phyloP scores from a whole-genome alignment of 2,888 invertebrate genomes.

The Tyria jacobaeae region DNA sequence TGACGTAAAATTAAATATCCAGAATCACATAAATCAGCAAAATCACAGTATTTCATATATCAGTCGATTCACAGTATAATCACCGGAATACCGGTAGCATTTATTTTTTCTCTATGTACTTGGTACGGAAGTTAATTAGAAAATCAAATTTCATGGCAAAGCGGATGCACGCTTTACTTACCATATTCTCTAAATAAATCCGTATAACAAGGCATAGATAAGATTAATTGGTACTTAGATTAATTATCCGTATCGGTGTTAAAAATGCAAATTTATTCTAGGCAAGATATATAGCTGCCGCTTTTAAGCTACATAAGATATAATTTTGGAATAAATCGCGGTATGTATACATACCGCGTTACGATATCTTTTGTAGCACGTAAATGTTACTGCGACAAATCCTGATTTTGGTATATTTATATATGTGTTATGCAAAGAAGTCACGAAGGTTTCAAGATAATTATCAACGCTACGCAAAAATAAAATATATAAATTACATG shows the following conservation, averaged over 20 bases:
- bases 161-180: background rate
- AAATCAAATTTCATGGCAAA: conserved; percentile 1
- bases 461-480: no score
- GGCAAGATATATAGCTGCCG: background rate
- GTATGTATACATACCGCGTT: background rate
- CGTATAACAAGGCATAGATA: conserved; percentile 4
- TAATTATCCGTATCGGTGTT: background rate
- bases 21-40: background rate
- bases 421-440: background rate
- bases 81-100: conserved; percentile 3
- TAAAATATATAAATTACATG: background rate
- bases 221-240: conserved; percentile 2
- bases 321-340: background rate
- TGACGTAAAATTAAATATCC: background rate
- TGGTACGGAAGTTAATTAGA: background rate
- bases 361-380: background rate
- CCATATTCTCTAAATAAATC: background rate
- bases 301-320: background rate
- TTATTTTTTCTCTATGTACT: background rate
- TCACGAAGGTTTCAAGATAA: no score
- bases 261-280: background rate
- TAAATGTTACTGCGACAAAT: background rate
- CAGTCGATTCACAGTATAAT: background rate
- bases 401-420: background rate
- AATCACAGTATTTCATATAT: background rate